Evolutionary conservation across 2,113 vertebrate species (phyloP), one percentile per base, ranked within the genome.

Genomic region (Lophochroa leadbeateri): DNA sequence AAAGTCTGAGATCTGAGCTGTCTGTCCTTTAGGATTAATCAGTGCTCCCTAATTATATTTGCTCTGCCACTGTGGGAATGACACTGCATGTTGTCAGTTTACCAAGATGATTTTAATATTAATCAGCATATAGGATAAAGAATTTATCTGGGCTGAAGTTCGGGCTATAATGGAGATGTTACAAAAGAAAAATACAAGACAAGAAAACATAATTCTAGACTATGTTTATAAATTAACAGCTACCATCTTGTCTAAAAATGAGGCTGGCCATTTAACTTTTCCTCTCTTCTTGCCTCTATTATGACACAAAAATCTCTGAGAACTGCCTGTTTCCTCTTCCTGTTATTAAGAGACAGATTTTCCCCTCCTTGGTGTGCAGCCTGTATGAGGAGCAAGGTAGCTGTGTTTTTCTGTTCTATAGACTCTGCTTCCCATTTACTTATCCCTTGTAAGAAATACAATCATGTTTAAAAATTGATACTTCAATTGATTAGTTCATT

Each of bases 211-310:
- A 57, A 16, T 52, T 87, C 6, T 39, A 43, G 35, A 35, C 7
- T n/a, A 11, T 1, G 1, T 23, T 76, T 82, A 69, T 27, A 15
- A 65, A 13, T 57, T 70, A 13, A 33, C 0, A 3, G 16, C 4
- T 65, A 10, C 49, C 2, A 1, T 72, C 60, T 84, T 43, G 60
- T 6, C 5, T 64, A 76, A 75, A 94, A 77, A 10, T 53, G 17
- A 83, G 24, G 18, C 4, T 86, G 10, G 2, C 6, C 17, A 15
- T 69, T 53, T 65, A 87, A 55, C 4, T 4, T 64, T 53, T 72
- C 16, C 6, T 74, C 35, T 83, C 17, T 55, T 53, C 35, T 55
- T 0, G 1, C 31, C 78, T 50, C 27, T 57, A 11, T 61, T 13
- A 11, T 4, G 13, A 47, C 27, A 61, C 12, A 57, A 49, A 84